Percentiles rank a stretch among this genome's conserved stretches.
Evolutionary conservation across 2,113 vertebrate genomes (phyloP).

Genomic region (Calonectris borealis): DNA sequence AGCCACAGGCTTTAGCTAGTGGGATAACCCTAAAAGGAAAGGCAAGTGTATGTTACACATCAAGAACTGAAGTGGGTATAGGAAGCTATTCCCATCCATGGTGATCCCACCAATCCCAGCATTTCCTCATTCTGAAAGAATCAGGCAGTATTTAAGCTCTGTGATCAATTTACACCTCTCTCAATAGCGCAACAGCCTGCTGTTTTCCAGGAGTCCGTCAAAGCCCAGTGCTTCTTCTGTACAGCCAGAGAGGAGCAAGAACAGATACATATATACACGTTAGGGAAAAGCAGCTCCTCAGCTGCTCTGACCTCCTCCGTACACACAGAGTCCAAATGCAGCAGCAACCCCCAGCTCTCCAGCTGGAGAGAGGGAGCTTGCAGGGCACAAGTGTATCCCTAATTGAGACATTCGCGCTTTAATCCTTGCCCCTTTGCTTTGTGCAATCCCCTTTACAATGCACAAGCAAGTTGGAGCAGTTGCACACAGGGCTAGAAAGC

Average conservation of each 20-base stretch:
- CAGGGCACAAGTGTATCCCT: neutral
- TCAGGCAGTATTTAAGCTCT: neutral
- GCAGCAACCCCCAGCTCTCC: neutral
- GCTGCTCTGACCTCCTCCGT: neutral
- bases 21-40: conserved; percentile 52
- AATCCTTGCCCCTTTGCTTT: neutral
- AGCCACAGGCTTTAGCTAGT: neutral
- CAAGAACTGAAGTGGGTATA: neutral
- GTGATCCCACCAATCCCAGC: neutral
- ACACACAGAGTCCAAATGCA: neutral
- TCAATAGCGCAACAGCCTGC: neutral
- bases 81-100: neutral
- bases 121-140: conserved; percentile 1
- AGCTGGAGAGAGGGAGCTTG: neutral
- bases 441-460: neutral
- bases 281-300: neutral
- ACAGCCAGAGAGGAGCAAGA: neutral
- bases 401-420: conserved; percentile 26
- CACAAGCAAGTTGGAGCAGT: neutral
- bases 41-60: neutral
- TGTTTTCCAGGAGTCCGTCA: neutral
- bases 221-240: neutral
- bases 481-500: neutral
- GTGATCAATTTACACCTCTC: neutral
- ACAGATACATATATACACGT: fast-evolving